A percentile compares a stretch with the other conserved stretches of the same genome.
Conservation (phyloP, 2,888 invertebrate species). For the Therioaphis trifolii region DNA sequence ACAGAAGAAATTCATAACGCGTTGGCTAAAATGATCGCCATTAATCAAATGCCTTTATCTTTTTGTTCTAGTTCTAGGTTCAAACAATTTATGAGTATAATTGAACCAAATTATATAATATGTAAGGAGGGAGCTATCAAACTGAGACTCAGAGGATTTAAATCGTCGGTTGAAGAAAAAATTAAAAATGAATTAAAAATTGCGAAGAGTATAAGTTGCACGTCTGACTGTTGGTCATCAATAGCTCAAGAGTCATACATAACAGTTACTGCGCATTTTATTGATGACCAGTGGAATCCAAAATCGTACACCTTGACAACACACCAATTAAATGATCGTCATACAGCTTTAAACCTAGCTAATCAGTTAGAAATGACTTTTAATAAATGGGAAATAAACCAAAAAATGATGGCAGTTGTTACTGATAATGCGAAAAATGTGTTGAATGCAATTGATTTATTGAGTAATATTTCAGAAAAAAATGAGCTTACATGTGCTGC, state of each 20-base stretch:
- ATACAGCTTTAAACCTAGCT: conserved; percentile 11
- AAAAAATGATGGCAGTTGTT: conserved; percentile 8
- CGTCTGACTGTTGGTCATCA: conserved; percentile 40
- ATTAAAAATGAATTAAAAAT: conserved; percentile 27
- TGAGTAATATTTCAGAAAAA: neutral
- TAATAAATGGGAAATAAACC: conserved; percentile 16
- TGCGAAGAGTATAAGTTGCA: conserved; percentile 28
- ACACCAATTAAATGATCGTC: conserved; percentile 17
- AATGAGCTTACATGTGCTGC: conserved; percentile 7
- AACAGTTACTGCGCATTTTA: conserved; percentile 42
- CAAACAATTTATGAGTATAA: conserved; percentile 27
- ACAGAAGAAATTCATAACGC: conserved; percentile 10
- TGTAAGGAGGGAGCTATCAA: conserved; percentile 26
- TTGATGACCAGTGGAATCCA: conserved; percentile 30
- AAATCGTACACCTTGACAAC: conserved; percentile 28
- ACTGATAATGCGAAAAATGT: conserved; percentile 17
- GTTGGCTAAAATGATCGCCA: conserved; percentile 27
- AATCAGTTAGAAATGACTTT: conserved; percentile 14
- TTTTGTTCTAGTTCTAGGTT: conserved; percentile 22
- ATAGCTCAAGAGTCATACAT: conserved; percentile 23
- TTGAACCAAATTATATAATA: conserved; percentile 35
- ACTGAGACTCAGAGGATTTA: conserved; percentile 29
- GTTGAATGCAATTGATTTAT: neutral
- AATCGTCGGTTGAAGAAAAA: conserved; percentile 11
- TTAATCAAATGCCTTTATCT: too few relatives aligned